Conservation (phyloP, 2,113 vertebrate genomes). For the Laterallus jamaicensis region DNA sequence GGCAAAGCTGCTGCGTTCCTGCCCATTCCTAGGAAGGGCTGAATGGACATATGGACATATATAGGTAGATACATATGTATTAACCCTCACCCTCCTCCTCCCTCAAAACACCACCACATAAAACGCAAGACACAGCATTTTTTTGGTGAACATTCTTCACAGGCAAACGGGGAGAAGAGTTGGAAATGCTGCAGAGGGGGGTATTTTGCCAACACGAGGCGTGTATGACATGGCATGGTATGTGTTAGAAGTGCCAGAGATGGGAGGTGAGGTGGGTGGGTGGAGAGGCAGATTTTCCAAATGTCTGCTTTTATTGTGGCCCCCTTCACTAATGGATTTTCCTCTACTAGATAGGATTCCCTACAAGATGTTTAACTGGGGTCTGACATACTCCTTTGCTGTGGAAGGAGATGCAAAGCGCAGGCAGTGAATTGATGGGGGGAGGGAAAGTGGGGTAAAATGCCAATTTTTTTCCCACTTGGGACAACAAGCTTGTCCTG, state of each 20-base stretch:
- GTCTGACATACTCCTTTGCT: background rate
- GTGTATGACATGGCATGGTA: accelerated
- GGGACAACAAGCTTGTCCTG: background rate
- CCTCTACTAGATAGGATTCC: background rate
- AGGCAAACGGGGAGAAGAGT: background rate
- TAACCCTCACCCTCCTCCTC: too few relatives aligned
- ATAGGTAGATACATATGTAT: too few relatives aligned
- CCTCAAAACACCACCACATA: background rate
- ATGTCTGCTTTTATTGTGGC: background rate
- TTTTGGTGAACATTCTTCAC: background rate
- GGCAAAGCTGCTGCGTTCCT: background rate
- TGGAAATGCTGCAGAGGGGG: background rate
- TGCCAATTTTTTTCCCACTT: background rate
- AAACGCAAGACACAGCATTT: background rate
- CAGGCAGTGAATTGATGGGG: background rate
- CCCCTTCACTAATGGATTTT: background rate
- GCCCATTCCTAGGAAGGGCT: background rate
- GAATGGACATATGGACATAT: background rate
- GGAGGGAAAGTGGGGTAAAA: background rate
- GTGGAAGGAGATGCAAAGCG: background rate
- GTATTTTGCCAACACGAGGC: background rate
- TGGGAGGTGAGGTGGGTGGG: background rate
- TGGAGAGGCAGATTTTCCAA: background rate
- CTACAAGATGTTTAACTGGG: background rate
- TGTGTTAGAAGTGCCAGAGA: background rate